Base-by-base conservation (phyloP, 2,888 invertebrate species). In the Athrips mouffetella region DNA sequence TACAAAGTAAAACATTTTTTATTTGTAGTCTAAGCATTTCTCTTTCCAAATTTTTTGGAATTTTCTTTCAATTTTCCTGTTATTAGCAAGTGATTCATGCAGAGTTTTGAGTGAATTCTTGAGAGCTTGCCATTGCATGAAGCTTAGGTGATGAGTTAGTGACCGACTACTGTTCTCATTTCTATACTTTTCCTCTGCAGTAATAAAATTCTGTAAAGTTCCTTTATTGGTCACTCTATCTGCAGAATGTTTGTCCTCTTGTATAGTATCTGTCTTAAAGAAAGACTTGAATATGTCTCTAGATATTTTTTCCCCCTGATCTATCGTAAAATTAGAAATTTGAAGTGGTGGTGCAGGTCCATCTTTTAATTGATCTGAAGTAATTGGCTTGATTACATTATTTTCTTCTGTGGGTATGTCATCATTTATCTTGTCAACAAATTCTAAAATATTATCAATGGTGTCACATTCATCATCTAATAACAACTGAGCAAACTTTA, bases 101-200 rank as follows among this genome's bases (percentile, higher is more conserved):
- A 85, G 60, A 62, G 78, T 80, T 2, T 67, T 52, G 11, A 88
- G 54, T 30, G 75, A 68, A 18, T 67, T 80, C 67, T 80, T 89
- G 10, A 90, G 64, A 40, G 86, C 76, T 60, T 89, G 89, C 90
- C 90, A 91, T 52, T 89, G 89, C 78, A 90, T 85, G 47, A 90
- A 88, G 55, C 89, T 88, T 29, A 90, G 68, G 55, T 89, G 81
- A 7, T 53, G 67, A 20, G 88, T 82, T 27, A 86, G 58, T 13
- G 86, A 77, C 39, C 64, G 56, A 1, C 56, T 51, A 48, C 67
- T 67, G n/a, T 65, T 56, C 50, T 73, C 64, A 70, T 67, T 80
- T 66, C 82, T 78, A 25, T 67, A 76, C 3, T 45, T 52, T 55
- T 87, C 85, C 65, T 89, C 88, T 45, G 58, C 72, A 11, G 63